Evolutionary conservation across 2,797 vertebrate genomes (phyloP).

Genomic region (Notoglanidium macrostoma): DNA sequence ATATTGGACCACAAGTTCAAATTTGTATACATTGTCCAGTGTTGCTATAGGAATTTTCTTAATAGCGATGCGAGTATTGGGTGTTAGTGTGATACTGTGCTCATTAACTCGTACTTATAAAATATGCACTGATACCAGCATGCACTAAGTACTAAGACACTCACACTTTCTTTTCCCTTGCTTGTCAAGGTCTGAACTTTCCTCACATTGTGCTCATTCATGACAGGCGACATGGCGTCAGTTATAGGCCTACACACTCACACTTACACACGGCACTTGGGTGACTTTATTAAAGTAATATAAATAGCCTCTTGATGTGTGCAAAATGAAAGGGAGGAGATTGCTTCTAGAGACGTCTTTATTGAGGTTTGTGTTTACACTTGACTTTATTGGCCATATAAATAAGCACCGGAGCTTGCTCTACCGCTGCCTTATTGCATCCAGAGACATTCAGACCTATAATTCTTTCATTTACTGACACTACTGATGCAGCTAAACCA

Average conservation of each 20-base stretch:
- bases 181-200: neutral
- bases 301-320: slow-evolving; percentile 61
- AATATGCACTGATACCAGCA: neutral
- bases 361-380: slow-evolving; percentile 74
- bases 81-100: too few relatives aligned
- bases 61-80: neutral
- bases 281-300: slow-evolving; percentile 68
- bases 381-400: slow-evolving; percentile 74
- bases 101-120: neutral
- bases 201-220: neutral
- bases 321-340: slow-evolving; percentile 58
- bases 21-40: neutral
- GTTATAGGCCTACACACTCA: neutral
- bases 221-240: neutral
- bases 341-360: slow-evolving; percentile 63
- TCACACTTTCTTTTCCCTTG: neutral
- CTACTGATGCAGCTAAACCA: slow-evolving; percentile 58
- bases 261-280: slow-evolving; percentile 26
- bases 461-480: slow-evolving; percentile 63
- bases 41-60: neutral
- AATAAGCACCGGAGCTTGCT: slow-evolving; percentile 71
- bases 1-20: neutral
- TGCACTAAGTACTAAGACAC: neutral
- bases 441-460: slow-evolving; percentile 56
- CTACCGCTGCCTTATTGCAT: slow-evolving; percentile 64